These are phyloP conservation scores for Anas platyrhynchos DNA, from an alignment of 2,113 vertebrate genomes.

Conservation along the genomic window DNA sequence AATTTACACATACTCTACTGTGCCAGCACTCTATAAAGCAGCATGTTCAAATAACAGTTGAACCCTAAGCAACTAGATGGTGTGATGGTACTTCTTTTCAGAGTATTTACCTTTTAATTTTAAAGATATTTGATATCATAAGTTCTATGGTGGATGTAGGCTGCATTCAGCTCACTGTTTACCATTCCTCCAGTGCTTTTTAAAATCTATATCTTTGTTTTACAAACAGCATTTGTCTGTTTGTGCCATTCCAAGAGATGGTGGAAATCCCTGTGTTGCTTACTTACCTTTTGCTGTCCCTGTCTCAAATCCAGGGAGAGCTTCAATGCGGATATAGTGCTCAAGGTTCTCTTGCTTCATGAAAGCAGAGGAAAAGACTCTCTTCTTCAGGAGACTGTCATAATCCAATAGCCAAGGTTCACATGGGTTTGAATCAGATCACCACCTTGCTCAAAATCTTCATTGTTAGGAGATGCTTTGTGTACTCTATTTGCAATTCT, in stretches of 20 bases:
- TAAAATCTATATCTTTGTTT: background rate
- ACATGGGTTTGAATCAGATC: background rate
- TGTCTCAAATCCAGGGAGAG: no score
- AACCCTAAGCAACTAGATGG: background rate
- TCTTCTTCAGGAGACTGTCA: background rate
- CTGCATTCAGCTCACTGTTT: background rate
- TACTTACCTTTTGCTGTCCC: background rate
- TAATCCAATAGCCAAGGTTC: background rate
- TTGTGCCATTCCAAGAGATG: background rate
- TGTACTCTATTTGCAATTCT: background rate
- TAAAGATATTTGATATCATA: background rate
- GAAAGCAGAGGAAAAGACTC: background rate
- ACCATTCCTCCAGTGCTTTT: background rate
- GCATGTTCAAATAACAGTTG: background rate
- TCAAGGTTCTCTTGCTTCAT: background rate
- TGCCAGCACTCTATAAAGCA: background rate
- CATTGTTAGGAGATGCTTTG: background rate
- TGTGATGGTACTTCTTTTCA: background rate
- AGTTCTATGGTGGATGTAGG: background rate
- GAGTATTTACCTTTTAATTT: background rate
- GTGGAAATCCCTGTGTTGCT: background rate
- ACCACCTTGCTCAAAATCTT: background rate
- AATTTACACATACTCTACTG: background rate
- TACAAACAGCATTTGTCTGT: background rate
- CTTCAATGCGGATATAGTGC: background rate